Conservation (phyloP, 2,888 invertebrate species). For the Helleia helle region DNA sequence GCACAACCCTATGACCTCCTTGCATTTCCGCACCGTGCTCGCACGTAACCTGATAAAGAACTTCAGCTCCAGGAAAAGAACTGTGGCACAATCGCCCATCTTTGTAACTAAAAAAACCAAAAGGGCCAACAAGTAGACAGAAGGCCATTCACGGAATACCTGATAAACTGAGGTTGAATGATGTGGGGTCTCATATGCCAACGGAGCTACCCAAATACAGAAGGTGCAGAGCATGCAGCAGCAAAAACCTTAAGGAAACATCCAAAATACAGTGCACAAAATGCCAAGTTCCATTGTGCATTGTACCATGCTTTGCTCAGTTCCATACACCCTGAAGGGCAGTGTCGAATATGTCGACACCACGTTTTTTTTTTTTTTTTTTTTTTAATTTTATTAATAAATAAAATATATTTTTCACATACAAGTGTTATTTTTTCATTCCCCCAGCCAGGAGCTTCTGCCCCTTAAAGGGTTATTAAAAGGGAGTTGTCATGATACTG, state of each 20-base stretch:
- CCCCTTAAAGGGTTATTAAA: constrained; percentile 1
- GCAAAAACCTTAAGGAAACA: background rate
- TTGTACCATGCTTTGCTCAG: constrained; percentile 13
- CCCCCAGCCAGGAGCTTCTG: background rate
- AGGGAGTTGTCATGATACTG: too few relatives aligned
- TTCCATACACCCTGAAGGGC: constrained; percentile 7
- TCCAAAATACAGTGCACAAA: constrained; percentile 12
- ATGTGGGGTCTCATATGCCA: constrained; percentile 8
- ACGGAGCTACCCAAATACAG: constrained; percentile 8
- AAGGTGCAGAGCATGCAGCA: constrained; percentile 8
- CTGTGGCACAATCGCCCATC: background rate
- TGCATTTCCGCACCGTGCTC: constrained; percentile 12
- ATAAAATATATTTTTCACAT: background rate
- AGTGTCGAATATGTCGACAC: constrained; percentile 2
- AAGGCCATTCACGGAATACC: background rate
- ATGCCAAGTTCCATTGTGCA: constrained; percentile 11
- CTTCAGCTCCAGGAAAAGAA: constrained; percentile 2
- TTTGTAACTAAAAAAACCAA: background rate
- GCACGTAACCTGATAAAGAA: constrained; percentile 7
- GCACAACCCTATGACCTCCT: constrained; percentile 9
- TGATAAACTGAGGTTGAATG: background rate
- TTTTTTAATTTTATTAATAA: constrained; percentile 2
- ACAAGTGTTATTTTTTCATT: constrained; percentile 1
- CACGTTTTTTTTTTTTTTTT: too few relatives aligned
- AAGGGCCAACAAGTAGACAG: background rate